Evolutionary conservation across 2,888 invertebrate genomes (phyloP), one percentile per base, ranked within the genome.

Genomic region (Anthrax anthrax): DNA sequence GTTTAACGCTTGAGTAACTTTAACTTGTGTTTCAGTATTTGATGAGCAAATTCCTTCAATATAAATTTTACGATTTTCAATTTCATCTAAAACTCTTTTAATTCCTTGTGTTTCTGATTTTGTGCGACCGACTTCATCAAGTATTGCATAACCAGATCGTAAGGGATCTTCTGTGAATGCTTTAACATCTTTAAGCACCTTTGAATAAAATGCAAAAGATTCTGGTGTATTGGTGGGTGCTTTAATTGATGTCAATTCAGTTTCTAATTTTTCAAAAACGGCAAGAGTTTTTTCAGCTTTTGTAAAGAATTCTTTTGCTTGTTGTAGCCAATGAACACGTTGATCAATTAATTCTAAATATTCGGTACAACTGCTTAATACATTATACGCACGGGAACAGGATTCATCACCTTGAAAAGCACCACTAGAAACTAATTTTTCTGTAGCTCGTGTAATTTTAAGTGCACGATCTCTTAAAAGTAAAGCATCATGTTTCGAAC

Each of bases 401-500:
- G 78, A 80, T 58, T 80, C 76, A 56, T 80, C 78, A 4, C 80
- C 79, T 18, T 79, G 81, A 56, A 81, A 79, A 58, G 80, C 79
- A 29, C 81, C 82, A 4, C 79, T 74, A 18, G 77, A 73, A 39
- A 80, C 75, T 48, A 87, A 71, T 58, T 81, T 80, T 63, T 87
- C 86, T 16, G 84, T 85, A 37, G 82, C 81, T 58, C 81, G 78
- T 18, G 85, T 80, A 55, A 86, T 79, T 63, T 80, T 82, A 43
- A 87, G 66, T 9, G 83, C 80, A 55, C 77, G 75, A 61, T 87
- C 86, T 61, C 86, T 81, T 49, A 84, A 69, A 50, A 80, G 75
- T 70, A 79, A 73, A 19, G 84, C 83, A 65, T 83, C 81, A 19
- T 74, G 72, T 55, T 84, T 76, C 56, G 81, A 71, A 59, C 80